These are phyloP conservation scores for Aldrovandia affinis DNA, from an alignment of 2,797 vertebrate genomes.

Conservation along the genomic window DNA sequence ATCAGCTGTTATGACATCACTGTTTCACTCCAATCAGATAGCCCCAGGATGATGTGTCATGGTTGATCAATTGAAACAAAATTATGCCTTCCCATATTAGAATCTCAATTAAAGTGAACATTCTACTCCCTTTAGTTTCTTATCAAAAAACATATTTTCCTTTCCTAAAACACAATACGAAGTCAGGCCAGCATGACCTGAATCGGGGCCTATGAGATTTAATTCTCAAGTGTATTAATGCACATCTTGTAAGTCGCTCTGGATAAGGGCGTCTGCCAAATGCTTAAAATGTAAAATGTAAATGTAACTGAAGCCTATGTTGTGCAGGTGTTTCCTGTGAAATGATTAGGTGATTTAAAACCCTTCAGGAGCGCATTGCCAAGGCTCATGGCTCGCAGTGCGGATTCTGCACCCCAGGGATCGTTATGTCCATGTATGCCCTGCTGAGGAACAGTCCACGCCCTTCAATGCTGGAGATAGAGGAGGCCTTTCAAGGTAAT, in stretches of 20 bases:
- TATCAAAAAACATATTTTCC: too few relatives aligned
- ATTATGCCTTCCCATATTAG: too few relatives aligned
- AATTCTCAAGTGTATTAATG: too few relatives aligned
- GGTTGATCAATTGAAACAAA: too few relatives aligned
- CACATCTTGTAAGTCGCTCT: too few relatives aligned
- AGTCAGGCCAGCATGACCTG: background rate
- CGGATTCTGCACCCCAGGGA: constrained; percentile 93
- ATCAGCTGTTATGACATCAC: background rate
- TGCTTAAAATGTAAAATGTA: too few relatives aligned
- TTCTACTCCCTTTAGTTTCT: too few relatives aligned
- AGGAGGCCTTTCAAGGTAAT: constrained; percentile 91
- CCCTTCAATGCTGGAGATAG: constrained; percentile 81
- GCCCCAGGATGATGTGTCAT: background rate
- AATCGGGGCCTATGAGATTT: background rate
- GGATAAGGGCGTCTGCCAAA: too few relatives aligned
- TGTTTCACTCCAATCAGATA: background rate
- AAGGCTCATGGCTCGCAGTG: constrained; percentile 93
- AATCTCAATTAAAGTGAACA: too few relatives aligned
- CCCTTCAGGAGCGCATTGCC: constrained; percentile 85
- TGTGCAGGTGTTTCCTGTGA: background rate
- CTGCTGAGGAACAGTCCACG: constrained; percentile 81
- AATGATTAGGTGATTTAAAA: background rate
- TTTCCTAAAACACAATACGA: background rate
- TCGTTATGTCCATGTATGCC: constrained; percentile 95
- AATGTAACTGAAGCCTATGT: background rate